Evolutionary conservation across 2,888 invertebrate genomes (phyloP), one percentile per base, ranked within the genome.

Genomic region (Drosophila macrospina): DNA sequence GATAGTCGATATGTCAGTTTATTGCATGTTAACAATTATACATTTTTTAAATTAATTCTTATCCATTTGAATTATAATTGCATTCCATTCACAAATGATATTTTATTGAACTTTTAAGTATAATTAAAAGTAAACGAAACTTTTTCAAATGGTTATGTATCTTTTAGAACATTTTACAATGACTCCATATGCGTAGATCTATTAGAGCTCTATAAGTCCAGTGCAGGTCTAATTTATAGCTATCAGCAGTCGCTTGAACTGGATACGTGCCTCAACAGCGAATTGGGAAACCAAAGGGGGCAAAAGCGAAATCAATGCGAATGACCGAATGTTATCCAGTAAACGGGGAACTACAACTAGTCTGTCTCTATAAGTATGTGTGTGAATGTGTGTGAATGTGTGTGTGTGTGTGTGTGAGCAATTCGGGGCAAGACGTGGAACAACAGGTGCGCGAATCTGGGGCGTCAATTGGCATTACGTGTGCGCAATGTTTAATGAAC

Each of bases 381-480:
- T 37, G 24, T 37, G 13, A 5, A 11, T 28, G 36, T 10, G 13
- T 11, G 39, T 26, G 26, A 15, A 5, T 37, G 28, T 26, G n/a
- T 48, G 11, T 15, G 16, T 28, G 30, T 15, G 16, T 16, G 39
- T 39, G 16, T 13, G 41, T 28, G 16, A 8, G 20, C n/a, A 41
- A 16, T 32, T 15, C 10, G 26, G 26, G 10, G 39, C 20, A 28
- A 41, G 28, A 56, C 26, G 56, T 59, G 34, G 36, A 37, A 74
- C 81, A 84, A 86, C 87, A 82, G 82, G 87, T 82, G 81, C 68
- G 68, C 76, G 79, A 84, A 83, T 81, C 87, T 87, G 82, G 85
- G 74, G 79, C 87, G 87, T 87, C 82, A 82, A 82, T 82, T 78
- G 82, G 78, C 68, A 70, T 72, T 86, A 82, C 82, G 82, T 82